Conservation (phyloP, 2,113 vertebrate species). For the Cyphomyrus discorhynchus region DNA sequence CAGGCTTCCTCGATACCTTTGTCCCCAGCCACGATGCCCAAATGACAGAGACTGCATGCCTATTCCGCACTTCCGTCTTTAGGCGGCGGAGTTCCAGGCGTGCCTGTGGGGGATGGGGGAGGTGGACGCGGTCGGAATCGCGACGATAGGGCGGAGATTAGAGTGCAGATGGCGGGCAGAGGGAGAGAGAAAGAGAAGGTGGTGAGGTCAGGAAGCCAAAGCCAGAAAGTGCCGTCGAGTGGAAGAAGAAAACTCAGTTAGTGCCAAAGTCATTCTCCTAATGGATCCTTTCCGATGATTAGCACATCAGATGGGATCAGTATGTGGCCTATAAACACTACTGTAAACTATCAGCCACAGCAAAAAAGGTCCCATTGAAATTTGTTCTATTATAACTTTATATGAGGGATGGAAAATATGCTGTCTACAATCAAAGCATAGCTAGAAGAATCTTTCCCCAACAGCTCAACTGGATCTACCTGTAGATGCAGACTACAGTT, state of each 20-base stretch:
- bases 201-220: conserved; percentile 31
- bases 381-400: background rate
- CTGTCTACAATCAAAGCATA: background rate
- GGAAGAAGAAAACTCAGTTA: background rate
- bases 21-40: conserved; percentile 97
- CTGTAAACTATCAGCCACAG: background rate
- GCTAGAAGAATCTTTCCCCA: background rate
- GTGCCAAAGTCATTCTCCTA: background rate
- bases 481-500: background rate
- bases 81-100: conserved; percentile 88
- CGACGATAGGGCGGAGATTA: conserved; percentile 43
- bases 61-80: conserved; percentile 92
- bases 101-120: conserved; percentile 62
- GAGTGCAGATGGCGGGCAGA: conserved; percentile 26
- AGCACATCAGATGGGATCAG: background rate
- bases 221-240: conserved; percentile 32
- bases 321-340: background rate
- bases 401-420: background rate
- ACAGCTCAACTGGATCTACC: background rate
- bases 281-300: background rate
- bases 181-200: conserved; percentile 21
- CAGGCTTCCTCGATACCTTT: conserved; percentile 63
- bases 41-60: conserved; percentile 92
- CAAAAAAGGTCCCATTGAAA: background rate
- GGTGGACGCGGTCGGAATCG: background rate